Evolutionary conservation across 2,888 invertebrate species (phyloP).

Genomic region (Trachelus tabidus): DNA sequence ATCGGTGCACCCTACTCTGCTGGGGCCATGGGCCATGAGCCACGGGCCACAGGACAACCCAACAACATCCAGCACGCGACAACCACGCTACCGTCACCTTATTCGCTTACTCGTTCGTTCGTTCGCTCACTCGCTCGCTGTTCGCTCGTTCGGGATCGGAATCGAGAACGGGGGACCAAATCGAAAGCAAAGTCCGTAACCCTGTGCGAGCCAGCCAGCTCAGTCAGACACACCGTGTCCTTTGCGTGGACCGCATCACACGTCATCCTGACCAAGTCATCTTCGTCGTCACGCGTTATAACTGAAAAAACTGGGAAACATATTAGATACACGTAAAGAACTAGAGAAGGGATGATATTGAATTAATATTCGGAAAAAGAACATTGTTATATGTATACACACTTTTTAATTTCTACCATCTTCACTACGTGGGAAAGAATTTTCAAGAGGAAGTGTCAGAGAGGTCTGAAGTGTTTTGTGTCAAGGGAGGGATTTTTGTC

Average conservation of each 20-base stretch:
- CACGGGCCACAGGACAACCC: slow-evolving; percentile 18
- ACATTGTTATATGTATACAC: not conserved
- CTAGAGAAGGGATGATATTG: not conserved
- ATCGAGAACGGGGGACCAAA: slow-evolving; percentile 35
- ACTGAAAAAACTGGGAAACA: not conserved
- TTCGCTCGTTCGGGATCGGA: slow-evolving; percentile 22
- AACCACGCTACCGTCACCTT: slow-evolving; percentile 44
- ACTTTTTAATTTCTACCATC: not conserved
- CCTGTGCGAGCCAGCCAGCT: slow-evolving; percentile 35
- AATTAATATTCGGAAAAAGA: not conserved
- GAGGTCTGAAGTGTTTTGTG: not conserved
- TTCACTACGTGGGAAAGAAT: not conserved
- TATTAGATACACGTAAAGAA: not conserved
- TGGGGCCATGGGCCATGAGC: slow-evolving; percentile 6
- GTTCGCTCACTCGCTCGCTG: slow-evolving; percentile 8
- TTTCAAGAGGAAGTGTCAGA: not conserved
- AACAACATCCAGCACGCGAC: slow-evolving; percentile 40
- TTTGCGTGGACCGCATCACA: slow-evolving; percentile 52
- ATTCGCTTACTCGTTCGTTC: slow-evolving; percentile 10
- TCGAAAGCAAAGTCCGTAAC: slow-evolving; percentile 50
- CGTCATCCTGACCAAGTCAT: slow-evolving; percentile 12
- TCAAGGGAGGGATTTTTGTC: not conserved
- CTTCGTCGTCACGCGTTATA: not conserved
- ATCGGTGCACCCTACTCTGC: not conserved
- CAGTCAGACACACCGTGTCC: slow-evolving; percentile 45